These are phyloP conservation scores for Grus americana DNA, from an alignment of 2,113 vertebrate genomes.

Conservation along the genomic window DNA sequence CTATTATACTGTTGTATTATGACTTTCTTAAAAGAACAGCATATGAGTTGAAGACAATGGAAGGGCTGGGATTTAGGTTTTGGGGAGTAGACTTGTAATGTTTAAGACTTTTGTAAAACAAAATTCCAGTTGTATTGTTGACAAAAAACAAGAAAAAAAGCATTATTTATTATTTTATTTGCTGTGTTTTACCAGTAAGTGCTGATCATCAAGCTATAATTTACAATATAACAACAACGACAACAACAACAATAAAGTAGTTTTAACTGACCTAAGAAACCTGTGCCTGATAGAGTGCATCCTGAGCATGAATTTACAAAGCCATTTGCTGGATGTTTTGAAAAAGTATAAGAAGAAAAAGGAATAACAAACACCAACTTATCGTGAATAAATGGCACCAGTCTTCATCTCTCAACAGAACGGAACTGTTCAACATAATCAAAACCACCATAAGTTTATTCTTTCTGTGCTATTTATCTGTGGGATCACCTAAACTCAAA, in stretches of 20 bases:
- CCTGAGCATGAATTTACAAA: background rate
- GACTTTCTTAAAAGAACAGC: background rate
- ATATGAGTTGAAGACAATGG: background rate
- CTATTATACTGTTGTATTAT: background rate
- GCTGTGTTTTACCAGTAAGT: background rate
- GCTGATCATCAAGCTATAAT: background rate
- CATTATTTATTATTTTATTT: background rate
- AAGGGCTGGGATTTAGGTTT: background rate
- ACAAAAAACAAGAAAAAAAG: background rate
- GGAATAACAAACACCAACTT: background rate
- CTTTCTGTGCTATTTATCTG: background rate
- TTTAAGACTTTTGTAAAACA: background rate
- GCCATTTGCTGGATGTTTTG: background rate
- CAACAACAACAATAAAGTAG: background rate
- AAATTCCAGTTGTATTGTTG: background rate
- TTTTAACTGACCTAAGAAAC: background rate
- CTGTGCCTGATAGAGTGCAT: background rate
- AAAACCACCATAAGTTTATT: background rate
- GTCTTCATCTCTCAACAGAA: background rate
- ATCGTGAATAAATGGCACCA: background rate
- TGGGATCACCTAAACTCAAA: background rate
- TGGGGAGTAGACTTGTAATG: background rate
- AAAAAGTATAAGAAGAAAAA: background rate
- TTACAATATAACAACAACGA: background rate
- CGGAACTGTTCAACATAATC: background rate